phyloP scores from a whole-genome alignment of 2,113 vertebrate genomes.

The Microtus ochrogaster region DNA sequence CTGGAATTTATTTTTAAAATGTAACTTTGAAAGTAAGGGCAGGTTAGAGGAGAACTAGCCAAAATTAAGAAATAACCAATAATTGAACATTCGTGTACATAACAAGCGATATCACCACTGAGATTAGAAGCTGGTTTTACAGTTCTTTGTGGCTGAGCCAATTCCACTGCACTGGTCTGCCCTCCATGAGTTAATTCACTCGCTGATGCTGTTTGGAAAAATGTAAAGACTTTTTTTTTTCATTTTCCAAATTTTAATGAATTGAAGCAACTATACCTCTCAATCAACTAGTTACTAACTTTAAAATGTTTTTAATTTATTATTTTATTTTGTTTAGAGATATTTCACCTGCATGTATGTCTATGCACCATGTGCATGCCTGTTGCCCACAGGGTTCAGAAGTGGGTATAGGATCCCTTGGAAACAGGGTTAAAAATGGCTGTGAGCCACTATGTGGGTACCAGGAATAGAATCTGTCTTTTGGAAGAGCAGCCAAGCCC shows the following conservation, averaged over 20 bases:
- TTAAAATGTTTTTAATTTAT: not conserved
- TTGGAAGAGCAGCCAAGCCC: not conserved
- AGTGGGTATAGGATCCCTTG: not conserved
- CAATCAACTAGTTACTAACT: not conserved
- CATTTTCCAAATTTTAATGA: not conserved
- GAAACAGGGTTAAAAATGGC: not conserved
- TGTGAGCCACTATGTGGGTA: not conserved
- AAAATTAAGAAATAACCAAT: not conserved
- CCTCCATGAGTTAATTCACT: not conserved
- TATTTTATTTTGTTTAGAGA: not conserved
- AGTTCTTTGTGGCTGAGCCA: not conserved
- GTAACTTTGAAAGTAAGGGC: constrained; percentile 32
- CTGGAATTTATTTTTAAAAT: not conserved
- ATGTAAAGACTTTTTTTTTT: constrained; percentile 14
- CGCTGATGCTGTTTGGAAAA: not conserved
- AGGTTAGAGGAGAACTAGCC: constrained; percentile 14
- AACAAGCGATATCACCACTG: not conserved
- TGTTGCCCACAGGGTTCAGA: not conserved
- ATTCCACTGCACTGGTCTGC: not conserved
- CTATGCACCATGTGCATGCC: not conserved
- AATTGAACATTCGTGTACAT: not conserved
- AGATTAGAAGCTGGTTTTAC: not conserved
- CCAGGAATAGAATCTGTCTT: not conserved
- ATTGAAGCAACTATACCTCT: constrained; percentile 17
- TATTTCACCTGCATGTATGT: not conserved